These are phyloP conservation scores for Caenorhabditis uteleia DNA, from an alignment of 2,888 invertebrate genomes.

Conservation along the genomic window DNA sequence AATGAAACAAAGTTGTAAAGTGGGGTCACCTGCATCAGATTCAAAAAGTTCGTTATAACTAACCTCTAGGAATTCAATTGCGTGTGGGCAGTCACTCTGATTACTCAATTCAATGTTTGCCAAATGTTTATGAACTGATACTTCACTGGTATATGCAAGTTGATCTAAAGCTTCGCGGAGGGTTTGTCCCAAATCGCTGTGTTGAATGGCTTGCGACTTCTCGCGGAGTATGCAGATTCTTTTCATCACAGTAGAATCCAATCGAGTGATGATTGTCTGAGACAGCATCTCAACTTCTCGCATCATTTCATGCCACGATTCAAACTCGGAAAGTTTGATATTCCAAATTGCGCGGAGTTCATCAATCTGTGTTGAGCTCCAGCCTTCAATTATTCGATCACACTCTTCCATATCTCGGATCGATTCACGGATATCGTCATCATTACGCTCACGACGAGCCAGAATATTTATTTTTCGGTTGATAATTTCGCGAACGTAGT, in stretches of 20 bases:
- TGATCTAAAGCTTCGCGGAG: constrained; percentile 33
- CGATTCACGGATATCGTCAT: constrained; percentile 52
- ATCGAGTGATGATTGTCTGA: constrained; percentile 13
- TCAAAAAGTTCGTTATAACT: too few species aligned
- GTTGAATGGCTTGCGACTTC: constrained; percentile 27
- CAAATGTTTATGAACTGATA: constrained; percentile 40
- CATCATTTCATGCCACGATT: constrained; percentile 46
- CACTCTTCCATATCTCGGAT: constrained; percentile 59
- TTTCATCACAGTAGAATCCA: constrained; percentile 27
- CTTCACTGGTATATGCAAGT: constrained; percentile 25
- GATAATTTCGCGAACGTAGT: constrained; percentile 51
- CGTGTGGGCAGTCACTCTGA: constrained; percentile 55
- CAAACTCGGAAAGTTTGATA: constrained; percentile 40
- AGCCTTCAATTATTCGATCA: constrained; percentile 47
- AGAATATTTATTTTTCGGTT: constrained; percentile 48
- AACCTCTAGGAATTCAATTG: constrained; percentile 53
- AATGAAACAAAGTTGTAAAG: too few species aligned
- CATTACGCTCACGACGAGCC: constrained; percentile 46
- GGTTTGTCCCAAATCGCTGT: constrained; percentile 33
- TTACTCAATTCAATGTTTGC: constrained; percentile 53
- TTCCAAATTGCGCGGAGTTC: constrained; percentile 40
- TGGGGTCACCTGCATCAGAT: too few species aligned
- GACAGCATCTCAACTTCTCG: constrained; percentile 24
- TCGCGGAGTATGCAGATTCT: constrained; percentile 14
- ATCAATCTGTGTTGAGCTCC: constrained; percentile 37